Conservation (phyloP, 2,113 vertebrate species). For the Catharus bicknelli region DNA sequence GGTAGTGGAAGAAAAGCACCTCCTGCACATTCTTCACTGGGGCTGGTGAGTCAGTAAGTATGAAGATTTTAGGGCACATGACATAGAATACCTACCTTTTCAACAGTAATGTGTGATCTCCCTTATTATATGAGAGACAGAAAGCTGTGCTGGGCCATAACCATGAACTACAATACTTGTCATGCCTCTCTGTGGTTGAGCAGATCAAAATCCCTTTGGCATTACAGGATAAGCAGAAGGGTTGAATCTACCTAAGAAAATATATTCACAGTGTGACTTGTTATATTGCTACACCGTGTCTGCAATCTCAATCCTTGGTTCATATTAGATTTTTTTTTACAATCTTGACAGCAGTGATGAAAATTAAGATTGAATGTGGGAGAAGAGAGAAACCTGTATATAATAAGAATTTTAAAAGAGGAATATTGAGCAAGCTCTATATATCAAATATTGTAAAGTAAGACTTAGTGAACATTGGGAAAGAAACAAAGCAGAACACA, state of each 20-base stretch:
- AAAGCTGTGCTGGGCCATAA: background rate
- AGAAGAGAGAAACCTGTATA: constrained; percentile 3
- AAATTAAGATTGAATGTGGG: background rate
- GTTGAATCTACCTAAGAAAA: background rate
- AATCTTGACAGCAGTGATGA: constrained; percentile 13
- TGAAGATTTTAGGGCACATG: background rate
- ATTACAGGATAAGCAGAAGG: background rate
- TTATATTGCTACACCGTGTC: background rate
- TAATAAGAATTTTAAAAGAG: constrained; percentile 13
- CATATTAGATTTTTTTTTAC: background rate
- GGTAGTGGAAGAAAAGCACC: background rate
- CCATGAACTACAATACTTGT: background rate
- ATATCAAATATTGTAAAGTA: background rate
- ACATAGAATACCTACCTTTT: background rate
- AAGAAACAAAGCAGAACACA: background rate
- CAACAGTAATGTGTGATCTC: background rate
- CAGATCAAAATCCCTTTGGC: background rate
- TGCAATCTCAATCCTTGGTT: background rate
- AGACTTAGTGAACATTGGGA: background rate
- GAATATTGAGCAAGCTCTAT: background rate
- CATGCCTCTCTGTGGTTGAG: background rate
- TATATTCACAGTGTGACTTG: background rate
- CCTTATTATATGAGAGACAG: background rate
- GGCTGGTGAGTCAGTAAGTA: background rate
- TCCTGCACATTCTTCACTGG: background rate